Percentiles rank a stretch among this genome's conserved stretches.
Evolutionary conservation across 2,797 vertebrate species (phyloP).

Genomic region (Potorous gilbertii): DNA sequence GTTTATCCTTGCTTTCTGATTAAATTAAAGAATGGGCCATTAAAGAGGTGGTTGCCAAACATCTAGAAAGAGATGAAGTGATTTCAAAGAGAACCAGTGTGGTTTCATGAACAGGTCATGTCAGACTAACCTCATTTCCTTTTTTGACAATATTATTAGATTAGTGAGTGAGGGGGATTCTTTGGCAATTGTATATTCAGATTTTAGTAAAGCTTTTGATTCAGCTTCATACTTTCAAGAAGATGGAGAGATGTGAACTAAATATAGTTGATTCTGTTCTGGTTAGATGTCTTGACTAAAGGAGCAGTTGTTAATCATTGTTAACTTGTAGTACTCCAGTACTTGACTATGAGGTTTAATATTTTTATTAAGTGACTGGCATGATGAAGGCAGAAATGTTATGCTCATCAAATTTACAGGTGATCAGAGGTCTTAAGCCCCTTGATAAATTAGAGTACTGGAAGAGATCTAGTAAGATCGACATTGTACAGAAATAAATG

Average conservation of each 20-base stretch:
- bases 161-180: not conserved
- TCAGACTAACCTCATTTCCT: not conserved
- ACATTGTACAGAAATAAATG: not conserved
- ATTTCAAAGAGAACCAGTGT: no score
- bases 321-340: not conserved
- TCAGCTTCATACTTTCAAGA: not conserved
- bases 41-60: not conserved
- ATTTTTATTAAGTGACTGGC: not conserved
- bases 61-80: not conserved
- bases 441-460: not conserved
- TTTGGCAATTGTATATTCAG: not conserved
- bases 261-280: not conserved
- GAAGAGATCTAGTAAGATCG: not conserved
- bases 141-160: not conserved
- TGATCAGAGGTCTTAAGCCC: not conserved
- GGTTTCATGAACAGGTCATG: not conserved
- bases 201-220: not conserved
- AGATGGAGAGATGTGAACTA: not conserved
- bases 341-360: not conserved
- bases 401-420: not conserved
- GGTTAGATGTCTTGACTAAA: not conserved
- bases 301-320: not conserved
- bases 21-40: not conserved
- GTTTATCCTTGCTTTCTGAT: not conserved
- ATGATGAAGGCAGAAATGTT: not conserved